Conservation (phyloP, 2,888 invertebrate species). For the Megamerina dolium region DNA sequence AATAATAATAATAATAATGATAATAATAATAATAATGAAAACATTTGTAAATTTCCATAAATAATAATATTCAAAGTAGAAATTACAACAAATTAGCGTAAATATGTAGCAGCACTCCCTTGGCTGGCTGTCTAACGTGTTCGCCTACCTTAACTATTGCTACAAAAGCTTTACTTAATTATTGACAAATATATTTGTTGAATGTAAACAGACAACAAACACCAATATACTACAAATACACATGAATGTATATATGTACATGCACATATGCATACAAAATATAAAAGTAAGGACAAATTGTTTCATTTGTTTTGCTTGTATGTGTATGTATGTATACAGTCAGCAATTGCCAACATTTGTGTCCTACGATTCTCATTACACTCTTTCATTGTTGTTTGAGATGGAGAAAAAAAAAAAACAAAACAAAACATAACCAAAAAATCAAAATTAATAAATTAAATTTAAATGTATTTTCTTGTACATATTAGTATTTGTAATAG, state of each 20-base stretch:
- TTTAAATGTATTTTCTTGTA: slow-evolving; percentile 10
- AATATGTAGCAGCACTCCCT: slow-evolving; percentile 28
- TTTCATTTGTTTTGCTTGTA: too few species aligned
- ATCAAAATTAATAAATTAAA: slow-evolving; percentile 11
- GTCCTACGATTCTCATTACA: too few species aligned
- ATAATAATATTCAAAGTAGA: slow-evolving; percentile 23
- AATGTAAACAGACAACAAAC: slow-evolving; percentile 1
- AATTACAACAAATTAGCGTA: slow-evolving; percentile 21
- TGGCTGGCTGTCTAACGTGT: too few species aligned
- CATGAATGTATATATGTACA: background rate
- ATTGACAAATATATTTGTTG: slow-evolving; percentile 28
- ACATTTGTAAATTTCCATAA: slow-evolving; percentile 25
- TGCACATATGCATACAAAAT: background rate
- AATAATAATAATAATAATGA: too few species aligned
- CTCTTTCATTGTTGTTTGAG: too few species aligned
- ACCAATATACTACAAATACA: background rate
- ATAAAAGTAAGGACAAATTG: too few species aligned
- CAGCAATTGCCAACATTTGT: too few species aligned
- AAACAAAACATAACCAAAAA: background rate
- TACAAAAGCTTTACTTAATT: slow-evolving; percentile 33
- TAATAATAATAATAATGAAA: slow-evolving; percentile 11
- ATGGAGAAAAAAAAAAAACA: slow-evolving; percentile 4
- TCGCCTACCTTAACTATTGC: too few species aligned
- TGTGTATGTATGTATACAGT: too few species aligned
- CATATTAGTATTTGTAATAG: slow-evolving; percentile 6